These are phyloP conservation scores for Germaria angustata DNA, from an alignment of 2,888 invertebrate genomes.

Conservation along the genomic window DNA sequence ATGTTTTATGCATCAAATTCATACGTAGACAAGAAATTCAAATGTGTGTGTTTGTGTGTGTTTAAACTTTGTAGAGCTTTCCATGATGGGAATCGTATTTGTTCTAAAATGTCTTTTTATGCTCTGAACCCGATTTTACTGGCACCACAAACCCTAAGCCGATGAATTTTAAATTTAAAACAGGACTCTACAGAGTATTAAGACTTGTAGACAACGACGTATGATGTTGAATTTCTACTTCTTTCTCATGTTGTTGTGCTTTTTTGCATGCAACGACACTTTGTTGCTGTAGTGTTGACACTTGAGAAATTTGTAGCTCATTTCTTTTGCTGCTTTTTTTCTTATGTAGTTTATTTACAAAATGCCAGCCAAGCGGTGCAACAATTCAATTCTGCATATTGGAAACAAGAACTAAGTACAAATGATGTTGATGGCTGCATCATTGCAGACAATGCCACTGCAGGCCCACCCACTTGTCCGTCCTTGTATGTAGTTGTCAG, in stretches of 20 bases:
- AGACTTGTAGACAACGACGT: slow-evolving; percentile 52
- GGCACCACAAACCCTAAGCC: slow-evolving; percentile 10
- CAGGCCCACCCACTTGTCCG: slow-evolving; percentile 51
- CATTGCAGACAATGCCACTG: slow-evolving; percentile 39
- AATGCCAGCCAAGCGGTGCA: slow-evolving; percentile 38
- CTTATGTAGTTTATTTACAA: not conserved
- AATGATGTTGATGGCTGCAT: not conserved
- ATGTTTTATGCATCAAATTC: not conserved
- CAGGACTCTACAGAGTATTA: slow-evolving; percentile 49
- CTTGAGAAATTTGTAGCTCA: slow-evolving; percentile 80
- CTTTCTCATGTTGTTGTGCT: slow-evolving; percentile 1
- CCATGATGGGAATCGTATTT: not conserved
- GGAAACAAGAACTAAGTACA: not conserved
- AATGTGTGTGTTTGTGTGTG: not conserved
- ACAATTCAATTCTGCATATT: slow-evolving; percentile 16
- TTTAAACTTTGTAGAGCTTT: not conserved
- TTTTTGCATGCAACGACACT: slow-evolving; percentile 60
- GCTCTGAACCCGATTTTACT: not conserved
- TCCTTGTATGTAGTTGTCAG: slow-evolving; percentile 24
- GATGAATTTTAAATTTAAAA: slow-evolving; percentile 29
- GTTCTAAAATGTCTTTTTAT: not conserved
- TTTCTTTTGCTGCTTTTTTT: slow-evolving; percentile 61
- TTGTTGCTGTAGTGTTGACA: slow-evolving; percentile 77
- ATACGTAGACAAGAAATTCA: not conserved
- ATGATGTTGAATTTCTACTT: slow-evolving; percentile 44